Evolutionary conservation across 2,113 vertebrate species (phyloP).

Genomic region (Megatriorchis doriae): DNA sequence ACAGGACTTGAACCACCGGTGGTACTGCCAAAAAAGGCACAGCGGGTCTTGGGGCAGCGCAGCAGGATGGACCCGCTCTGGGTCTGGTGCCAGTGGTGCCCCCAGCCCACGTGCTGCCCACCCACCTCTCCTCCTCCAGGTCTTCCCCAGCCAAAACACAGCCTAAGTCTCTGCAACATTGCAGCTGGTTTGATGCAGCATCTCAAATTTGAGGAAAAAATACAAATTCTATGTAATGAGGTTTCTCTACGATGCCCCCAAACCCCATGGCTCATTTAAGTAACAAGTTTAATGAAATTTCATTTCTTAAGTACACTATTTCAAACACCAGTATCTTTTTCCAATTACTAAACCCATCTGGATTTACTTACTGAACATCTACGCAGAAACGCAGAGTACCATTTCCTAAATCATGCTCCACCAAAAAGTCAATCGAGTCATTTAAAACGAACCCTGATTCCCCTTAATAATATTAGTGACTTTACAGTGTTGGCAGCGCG

Average conservation of each 20-base stretch:
- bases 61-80: not conserved
- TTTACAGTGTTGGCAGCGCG: fast-evolving
- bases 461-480: fast-evolving
- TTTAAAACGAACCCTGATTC: not conserved
- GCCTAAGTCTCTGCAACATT: not conserved
- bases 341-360: not conserved
- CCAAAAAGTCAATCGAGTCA: not conserved
- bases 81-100: not conserved
- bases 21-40: not conserved
- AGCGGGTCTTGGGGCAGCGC: fast-evolving
- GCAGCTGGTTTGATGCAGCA: not conserved
- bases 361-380: not conserved
- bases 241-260: not conserved
- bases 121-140: not conserved
- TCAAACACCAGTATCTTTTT: not conserved
- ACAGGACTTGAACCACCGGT: no score
- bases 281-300: not conserved
- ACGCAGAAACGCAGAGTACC: not conserved
- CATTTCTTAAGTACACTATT: not conserved
- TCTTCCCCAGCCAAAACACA: not conserved
- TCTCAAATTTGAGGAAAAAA: not conserved
- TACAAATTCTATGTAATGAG: fast-evolving
- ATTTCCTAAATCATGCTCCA: not conserved
- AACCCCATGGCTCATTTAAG: not conserved
- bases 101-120: not conserved